Evolutionary conservation across 2,888 invertebrate species (phyloP), one percentile per base, ranked within the genome.

Genomic region (Oscheius sp.): DNA sequence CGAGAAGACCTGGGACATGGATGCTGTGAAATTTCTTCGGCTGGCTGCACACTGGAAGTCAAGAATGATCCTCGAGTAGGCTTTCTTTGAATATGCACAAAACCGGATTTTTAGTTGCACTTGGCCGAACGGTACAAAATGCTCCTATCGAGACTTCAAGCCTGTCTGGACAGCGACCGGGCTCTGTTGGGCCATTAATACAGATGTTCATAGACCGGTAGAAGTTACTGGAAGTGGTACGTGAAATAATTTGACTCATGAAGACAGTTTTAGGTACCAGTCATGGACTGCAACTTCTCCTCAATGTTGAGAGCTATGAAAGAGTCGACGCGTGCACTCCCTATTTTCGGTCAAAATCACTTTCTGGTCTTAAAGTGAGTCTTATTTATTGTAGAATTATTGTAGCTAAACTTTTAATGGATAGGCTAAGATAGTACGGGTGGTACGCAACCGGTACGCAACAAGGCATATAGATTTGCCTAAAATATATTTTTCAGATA

Each of bases 141-240:
- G 88, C 62, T 73, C 74, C 13, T 42, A 77, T 3, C 63, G 74
- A 3, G 86, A 87, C 70, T 88, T 88, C 74, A 79, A 81, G 32
- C 84, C 86, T 2, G 83, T 88, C 35, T 88, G 88, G 88, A 88
- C 88, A 3, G 78, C 87, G 70, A 88, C 86, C n/a, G 88, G 88
- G 1, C 79, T 88, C n/a, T 88, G 88, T 60, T 87, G 87, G 87
- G 87, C 87, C 2, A 87, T 87, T 63, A 87, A 87, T 72, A 83
- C 86, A 5, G 87, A 88, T 70, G 77, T 78, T 0, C 66, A 77
- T 9, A 80, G 82, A 42, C 87, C 87, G 13, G 76, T 84, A 33
- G 74, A 79, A 37, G 86, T 86, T 13, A 76, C 78, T n/a, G 84
- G 86, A 53, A 82, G 80, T 33, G 86, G 83, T 84, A 29, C 13